Evolutionary conservation across 1,140 invertebrate species (phyloP), one percentile per base, ranked within the genome.

Genomic region (Zaprionus ornatus): DNA sequence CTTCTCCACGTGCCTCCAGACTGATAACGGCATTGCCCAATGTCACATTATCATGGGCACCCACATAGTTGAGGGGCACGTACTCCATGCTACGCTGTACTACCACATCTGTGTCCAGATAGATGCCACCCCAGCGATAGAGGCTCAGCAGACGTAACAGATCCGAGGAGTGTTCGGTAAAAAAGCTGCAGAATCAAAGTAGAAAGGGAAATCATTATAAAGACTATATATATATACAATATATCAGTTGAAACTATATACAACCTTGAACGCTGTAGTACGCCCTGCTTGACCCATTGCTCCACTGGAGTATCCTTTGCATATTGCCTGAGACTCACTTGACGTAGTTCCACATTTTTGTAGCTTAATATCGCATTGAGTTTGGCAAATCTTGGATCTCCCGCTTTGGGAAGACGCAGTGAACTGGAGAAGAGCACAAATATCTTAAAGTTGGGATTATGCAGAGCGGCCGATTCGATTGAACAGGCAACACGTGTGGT

Each of bases 51-150:
- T 94, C 94, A 87, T 96, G 95, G 4, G 94, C 94, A 0, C 95
- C 95, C 0, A 94, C 94, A 92, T 94, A 96, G 90, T 96, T 95
- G 2, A 84, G 85, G 1, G 88, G 92, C 25, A 96, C 80, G 7
- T 93, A 81, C 37, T 95, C 93, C 42, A 96, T 85, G 15, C 93
- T 94, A 69, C 94, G 95, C 9, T 94, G 94, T 0, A 97, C 93
- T 12, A 97, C 94, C 1, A 97, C 94, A 80, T 97, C 96, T 57
- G 96, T 90, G 77, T 97, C 96, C 40, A 97, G 83, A 87, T 97
- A 97, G 55, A 96, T 95, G 1, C 96, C 96, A 23, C 96, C 96
- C 69, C 94, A 97, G 87, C 96, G 97, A 94, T 95, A 96, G 3
- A 97, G 90, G 0, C 95, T 95, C 5, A 96, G 80, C 74, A 95